phyloP scores from a whole-genome alignment of 2,797 vertebrate genomes.

The Sorex maritimensis region DNA sequence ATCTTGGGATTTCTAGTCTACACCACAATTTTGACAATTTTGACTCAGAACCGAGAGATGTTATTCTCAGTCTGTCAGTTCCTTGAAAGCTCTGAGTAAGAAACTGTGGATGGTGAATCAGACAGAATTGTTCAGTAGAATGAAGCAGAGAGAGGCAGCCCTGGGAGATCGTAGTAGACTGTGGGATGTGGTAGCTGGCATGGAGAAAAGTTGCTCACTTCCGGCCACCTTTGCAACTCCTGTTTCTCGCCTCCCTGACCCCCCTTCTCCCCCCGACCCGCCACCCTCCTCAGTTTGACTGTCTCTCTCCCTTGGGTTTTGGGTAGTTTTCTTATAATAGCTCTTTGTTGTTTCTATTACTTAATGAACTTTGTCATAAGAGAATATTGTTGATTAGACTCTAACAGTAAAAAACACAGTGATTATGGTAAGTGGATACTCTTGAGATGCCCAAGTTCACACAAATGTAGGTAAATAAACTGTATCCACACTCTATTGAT shows the following conservation, averaged over 20 bases:
- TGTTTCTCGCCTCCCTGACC: background rate
- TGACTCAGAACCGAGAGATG: background rate
- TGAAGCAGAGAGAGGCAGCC: background rate
- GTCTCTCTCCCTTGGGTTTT: background rate
- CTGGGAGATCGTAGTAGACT: background rate
- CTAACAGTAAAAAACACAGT: background rate
- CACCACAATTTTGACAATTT: constrained; percentile 26
- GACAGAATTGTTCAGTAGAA: background rate
- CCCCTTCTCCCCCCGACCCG: too few relatives aligned
- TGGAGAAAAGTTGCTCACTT: background rate
- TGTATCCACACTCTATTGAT: constrained; percentile 31
- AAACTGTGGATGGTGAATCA: background rate
- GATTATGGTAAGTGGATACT: background rate
- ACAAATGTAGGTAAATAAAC: constrained; percentile 49
- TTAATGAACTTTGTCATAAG: constrained; percentile 36
- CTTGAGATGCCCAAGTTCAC: constrained; percentile 14
- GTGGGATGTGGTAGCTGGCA: background rate
- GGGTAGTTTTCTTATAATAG: background rate
- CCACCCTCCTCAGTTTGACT: too few relatives aligned
- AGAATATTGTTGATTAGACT: constrained; percentile 22
- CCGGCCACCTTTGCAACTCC: background rate
- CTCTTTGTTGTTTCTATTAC: background rate
- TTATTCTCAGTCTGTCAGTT: background rate
- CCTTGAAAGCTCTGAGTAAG: background rate
- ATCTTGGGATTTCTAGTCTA: background rate